Base-by-base conservation (phyloP, 2,797 vertebrate species). In the Cyprinella venusta region DNA sequence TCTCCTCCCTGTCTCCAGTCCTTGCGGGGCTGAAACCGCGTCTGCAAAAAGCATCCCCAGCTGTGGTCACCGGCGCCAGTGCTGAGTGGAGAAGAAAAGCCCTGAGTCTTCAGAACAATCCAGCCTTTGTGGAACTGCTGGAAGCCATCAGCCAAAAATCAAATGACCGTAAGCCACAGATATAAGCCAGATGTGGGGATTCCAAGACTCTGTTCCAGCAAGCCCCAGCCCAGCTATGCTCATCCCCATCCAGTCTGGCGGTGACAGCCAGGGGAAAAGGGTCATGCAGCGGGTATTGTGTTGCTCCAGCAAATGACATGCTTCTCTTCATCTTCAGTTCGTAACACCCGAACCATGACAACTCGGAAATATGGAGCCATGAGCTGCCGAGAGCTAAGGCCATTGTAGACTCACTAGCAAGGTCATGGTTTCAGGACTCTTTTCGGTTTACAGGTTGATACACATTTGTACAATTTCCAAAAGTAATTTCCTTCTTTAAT, bases 121-220 rank as follows among this genome's bases (percentile, higher is more conserved):
- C 93, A 88, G 91, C 91, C 94, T 95, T 95, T 95, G 95, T 95
- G 94, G 90, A 94, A 94, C 93, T 93, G 94, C 94, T 95, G 94
- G 94, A 95, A 94, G 93, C 93, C 92, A 93, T 93, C 93, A 91
- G 93, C 93, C 92, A 82, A 93, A 91, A 92, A 94, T 95, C 92
- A 94, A 95, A 94, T 95, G 94, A 94, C 93, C 93, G 91, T 94
- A 94, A 94, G 93, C 92, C 92, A 91, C 84, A 95, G 94, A 95
- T 95, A 94, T 93, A 95, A 95, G 94, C 94, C 95, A 95, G 95
- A 95, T 95, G 95, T 95, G 93, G 93, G 93, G 95, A 95, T 95
- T 95, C 95, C 93, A 94, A 86, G 45, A 90, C 91, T 92, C 91
- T 87, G 93, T 93, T 94, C 92, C 94, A 92, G 90, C 89, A 87